Base-by-base conservation (phyloP, 2,797 vertebrate genomes). In the Dipus sagitta region DNA sequence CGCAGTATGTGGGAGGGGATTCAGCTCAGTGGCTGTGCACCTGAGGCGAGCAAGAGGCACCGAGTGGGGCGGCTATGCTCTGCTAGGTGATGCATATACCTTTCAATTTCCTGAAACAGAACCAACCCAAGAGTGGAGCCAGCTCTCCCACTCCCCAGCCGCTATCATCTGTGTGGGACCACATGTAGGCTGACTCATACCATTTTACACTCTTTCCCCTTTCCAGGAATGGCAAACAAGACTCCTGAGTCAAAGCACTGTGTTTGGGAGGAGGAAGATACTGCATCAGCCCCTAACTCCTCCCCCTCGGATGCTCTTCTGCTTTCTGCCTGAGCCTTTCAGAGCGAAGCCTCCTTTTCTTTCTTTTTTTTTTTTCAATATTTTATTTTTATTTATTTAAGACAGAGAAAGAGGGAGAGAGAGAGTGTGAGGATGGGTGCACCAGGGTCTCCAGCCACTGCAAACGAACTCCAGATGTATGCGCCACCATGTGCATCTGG, bases 1-100 rank as follows among this genome's bases (percentile, higher is more conserved):
- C 71, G 42, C 84, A 80, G 77, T 34, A n/a, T 47, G 15, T 70
- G 70, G 93, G 89, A 4, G 88, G 93, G 96, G 93, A 90, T 81
- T 93, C 92, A 85, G 68, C 6, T 58, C 38, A 17, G 64, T 2
- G 70, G 26, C 8, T 28, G 7, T 6, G 6, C 34, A 23, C 21
- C 71, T 11, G 13, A 14, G 34, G 17, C 2, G 1, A 42, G 34
- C 20, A 28, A 10, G 64, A 13, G 23, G 62, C 24, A 18, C 20
- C 62, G 30, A 4, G 2, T 1, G 11, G 21, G 30, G 77, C 11
- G 54, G 1, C 38, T 15, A 34, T 30, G 76, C 34, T 13, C 28
- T 0, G 12, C 28, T 3, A 54, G 21, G 17, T 20, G 34, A 0
- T 21, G 26, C 6, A 34, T 28, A 60, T 42, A 62, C 12, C 42